Percentiles rank a stretch among this genome's conserved stretches.
These are phyloP conservation scores for Ctenoplectra terminalis DNA, from an alignment of 1,140 invertebrate species.

Conservation along the genomic window DNA sequence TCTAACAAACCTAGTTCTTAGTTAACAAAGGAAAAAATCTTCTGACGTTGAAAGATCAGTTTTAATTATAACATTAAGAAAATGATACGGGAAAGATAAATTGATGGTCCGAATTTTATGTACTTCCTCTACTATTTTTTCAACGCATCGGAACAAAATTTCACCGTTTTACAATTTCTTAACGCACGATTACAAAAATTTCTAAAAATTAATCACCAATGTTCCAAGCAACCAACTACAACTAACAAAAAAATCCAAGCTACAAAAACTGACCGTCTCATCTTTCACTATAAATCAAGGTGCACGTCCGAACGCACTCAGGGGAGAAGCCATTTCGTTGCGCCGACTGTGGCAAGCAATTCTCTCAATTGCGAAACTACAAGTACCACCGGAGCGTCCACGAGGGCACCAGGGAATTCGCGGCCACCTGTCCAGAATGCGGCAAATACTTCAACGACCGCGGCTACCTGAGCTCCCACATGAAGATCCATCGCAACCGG, in stretches of 20 bases:
- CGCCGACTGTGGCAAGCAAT: conserved; percentile 89
- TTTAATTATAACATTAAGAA: too few species aligned
- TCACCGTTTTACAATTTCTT: background rate
- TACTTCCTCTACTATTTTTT: background rate
- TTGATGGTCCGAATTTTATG: too few species aligned
- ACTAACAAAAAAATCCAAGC: background rate
- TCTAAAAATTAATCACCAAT: too few species aligned
- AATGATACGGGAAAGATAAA: too few species aligned
- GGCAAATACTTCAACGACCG: conserved; percentile 91
- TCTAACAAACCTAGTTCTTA: too few species aligned
- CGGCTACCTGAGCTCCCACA: conserved; percentile 90
- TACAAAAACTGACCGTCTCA: too few species aligned
- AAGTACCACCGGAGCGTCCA: conserved; percentile 89
- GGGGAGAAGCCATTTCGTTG: conserved; percentile 88
- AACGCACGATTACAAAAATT: background rate
- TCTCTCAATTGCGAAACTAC: conserved; percentile 90
- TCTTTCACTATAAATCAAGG: conserved; percentile 57
- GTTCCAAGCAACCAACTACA: background rate
- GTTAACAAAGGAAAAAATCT: too few species aligned
- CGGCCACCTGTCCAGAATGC: conserved; percentile 89
- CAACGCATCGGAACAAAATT: background rate
- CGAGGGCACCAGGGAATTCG: conserved; percentile 89
- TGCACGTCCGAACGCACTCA: conserved; percentile 75
- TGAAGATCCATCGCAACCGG: conserved; percentile 90
- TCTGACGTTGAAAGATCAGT: too few species aligned